These are phyloP conservation scores for Ciconia maguari DNA, from an alignment of 2,113 vertebrate species.

Conservation along the genomic window DNA sequence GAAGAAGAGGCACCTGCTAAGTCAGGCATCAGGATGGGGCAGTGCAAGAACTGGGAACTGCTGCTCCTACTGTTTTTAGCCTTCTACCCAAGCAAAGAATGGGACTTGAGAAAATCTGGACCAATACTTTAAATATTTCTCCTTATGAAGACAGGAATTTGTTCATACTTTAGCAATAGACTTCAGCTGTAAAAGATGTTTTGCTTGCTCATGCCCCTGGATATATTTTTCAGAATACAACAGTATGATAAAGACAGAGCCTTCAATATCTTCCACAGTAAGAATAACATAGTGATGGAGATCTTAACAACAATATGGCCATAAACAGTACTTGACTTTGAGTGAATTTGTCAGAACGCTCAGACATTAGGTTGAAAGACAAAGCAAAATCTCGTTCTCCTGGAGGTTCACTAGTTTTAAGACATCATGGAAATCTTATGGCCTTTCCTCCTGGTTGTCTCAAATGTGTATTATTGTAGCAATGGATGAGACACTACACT, in stretches of 20 bases:
- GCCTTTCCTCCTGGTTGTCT: background rate
- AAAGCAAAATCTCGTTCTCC: background rate
- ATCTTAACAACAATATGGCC: background rate
- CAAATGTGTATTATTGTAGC: background rate
- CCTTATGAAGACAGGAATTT: background rate
- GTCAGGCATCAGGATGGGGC: background rate
- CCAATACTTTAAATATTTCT: background rate
- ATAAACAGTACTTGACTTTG: background rate
- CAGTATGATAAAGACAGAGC: background rate
- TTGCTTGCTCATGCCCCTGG: background rate
- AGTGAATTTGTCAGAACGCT: background rate
- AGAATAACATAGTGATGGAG: background rate
- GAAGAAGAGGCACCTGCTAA: background rate
- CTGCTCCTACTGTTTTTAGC: background rate
- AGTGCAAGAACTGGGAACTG: background rate
- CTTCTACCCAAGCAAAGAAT: background rate
- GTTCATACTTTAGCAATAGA: background rate
- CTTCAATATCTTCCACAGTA: background rate
- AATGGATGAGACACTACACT: background rate
- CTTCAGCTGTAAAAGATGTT: background rate
- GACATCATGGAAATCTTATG: background rate
- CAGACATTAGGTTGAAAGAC: background rate
- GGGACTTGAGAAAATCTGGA: background rate
- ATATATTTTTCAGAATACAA: background rate
- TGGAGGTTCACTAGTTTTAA: background rate